Percentiles rank a stretch among this genome's conserved stretches.
Conservation (phyloP, 1,140 invertebrate genomes). For the Drosophila paulistorum region DNA sequence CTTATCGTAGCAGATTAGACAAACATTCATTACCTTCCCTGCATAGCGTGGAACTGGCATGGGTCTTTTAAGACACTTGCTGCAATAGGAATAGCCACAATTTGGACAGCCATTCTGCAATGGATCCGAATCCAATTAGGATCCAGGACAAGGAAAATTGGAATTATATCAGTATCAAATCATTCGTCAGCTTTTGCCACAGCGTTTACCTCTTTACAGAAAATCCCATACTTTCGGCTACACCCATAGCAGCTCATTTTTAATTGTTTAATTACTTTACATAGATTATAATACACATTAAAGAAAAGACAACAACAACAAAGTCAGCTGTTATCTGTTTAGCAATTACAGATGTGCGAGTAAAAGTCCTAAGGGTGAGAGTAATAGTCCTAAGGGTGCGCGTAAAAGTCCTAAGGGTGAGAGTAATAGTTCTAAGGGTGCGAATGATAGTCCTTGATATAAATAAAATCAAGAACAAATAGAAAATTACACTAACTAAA, state of each 20-base stretch:
- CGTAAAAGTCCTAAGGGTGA: no score
- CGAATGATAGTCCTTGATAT: no score
- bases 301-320: conserved; percentile 26
- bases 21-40: conserved; percentile 70
- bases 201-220: conserved; percentile 83
- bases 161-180: not conserved
- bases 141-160: conserved; percentile 1
- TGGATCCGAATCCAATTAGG: conserved; percentile 14
- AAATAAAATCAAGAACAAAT: conserved; percentile 1
- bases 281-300: not conserved
- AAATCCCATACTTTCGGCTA: conserved; percentile 84
- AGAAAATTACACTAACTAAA: not conserved
- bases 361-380: no score
- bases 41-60: conserved; percentile 82
- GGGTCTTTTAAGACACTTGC: conserved; percentile 85
- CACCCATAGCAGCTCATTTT: conserved; percentile 84
- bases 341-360: not conserved
- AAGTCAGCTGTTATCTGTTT: conserved; percentile 20
- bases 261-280: not conserved
- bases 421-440: no score
- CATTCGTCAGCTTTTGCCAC: not conserved
- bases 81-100: conserved; percentile 87
- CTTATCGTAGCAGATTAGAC: conserved; percentile 75
- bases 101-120: conserved; percentile 85
- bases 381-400: no score